Evolutionary conservation across 2,888 invertebrate genomes (phyloP).

Genomic region (Leucophenga maculata): DNA sequence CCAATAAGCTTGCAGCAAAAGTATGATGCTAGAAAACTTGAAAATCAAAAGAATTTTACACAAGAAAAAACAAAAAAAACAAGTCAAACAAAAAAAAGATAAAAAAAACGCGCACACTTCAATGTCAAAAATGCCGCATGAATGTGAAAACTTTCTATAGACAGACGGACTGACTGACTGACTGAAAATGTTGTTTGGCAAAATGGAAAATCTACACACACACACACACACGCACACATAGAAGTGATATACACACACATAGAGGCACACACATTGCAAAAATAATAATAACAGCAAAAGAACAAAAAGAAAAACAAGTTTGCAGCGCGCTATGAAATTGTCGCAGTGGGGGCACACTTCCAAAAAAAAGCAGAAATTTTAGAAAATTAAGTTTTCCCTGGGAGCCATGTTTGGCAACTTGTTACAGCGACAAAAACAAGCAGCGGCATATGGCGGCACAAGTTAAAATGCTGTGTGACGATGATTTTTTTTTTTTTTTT

Average conservation of each 20-base stretch:
- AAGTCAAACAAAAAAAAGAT: background rate
- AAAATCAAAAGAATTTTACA: constrained; percentile 18
- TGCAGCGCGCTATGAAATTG: constrained; percentile 15
- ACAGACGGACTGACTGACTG: too few relatives aligned
- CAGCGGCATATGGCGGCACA: constrained; percentile 20
- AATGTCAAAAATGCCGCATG: constrained; percentile 33
- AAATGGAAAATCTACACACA: background rate
- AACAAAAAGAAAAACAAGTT: background rate
- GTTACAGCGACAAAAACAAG: constrained; percentile 45
- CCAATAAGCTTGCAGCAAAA: background rate
- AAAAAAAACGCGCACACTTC: constrained; percentile 18
- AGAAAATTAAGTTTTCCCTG: constrained; percentile 35
- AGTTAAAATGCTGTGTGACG: background rate
- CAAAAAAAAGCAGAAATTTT: background rate
- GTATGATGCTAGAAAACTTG: background rate
- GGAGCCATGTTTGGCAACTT: constrained; percentile 50
- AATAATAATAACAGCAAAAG: background rate
- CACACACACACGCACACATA: constrained; percentile 11
- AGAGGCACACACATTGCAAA: constrained; percentile 10
- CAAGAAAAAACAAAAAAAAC: background rate
- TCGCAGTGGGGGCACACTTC: constrained; percentile 22
- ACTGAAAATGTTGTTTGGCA: too few relatives aligned
- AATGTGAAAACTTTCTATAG: constrained; percentile 27
- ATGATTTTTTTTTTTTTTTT: background rate
- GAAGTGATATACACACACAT: background rate